Conservation (phyloP, 2,113 vertebrate genomes). For the Neopipo cinnamomea region DNA sequence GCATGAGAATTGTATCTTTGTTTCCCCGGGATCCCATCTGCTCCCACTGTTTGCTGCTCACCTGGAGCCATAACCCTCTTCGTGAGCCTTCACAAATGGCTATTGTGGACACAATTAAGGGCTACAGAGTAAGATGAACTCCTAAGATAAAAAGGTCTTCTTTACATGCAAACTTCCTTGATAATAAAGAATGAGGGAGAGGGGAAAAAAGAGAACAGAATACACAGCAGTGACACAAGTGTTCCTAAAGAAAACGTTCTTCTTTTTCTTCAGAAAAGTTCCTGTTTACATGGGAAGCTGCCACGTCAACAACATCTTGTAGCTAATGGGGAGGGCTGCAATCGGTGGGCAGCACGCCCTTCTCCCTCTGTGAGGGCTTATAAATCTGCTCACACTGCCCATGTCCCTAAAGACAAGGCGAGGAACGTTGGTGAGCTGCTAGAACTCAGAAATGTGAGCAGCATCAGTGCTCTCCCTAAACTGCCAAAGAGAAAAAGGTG, state of each 20-base stretch:
- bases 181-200: neutral
- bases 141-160: neutral
- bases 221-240: neutral
- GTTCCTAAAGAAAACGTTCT: neutral
- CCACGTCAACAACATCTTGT: neutral
- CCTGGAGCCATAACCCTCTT: neutral
- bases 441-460: neutral
- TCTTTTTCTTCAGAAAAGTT: neutral
- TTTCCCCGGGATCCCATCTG: neutral
- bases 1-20: neutral
- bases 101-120: neutral
- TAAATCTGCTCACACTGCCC: neutral
- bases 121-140: neutral
- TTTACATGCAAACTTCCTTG: neutral
- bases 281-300: neutral
- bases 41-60: neutral
- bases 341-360: neutral
- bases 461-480: neutral
- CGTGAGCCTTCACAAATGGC: neutral
- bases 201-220: neutral
- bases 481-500: neutral
- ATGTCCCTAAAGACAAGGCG: neutral
- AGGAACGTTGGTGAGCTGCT: neutral
- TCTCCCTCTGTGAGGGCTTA: neutral
- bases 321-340: neutral